These are phyloP conservation scores for Sarcophaga carnaria DNA, from an alignment of 2,888 invertebrate species.

Conservation along the genomic window DNA sequence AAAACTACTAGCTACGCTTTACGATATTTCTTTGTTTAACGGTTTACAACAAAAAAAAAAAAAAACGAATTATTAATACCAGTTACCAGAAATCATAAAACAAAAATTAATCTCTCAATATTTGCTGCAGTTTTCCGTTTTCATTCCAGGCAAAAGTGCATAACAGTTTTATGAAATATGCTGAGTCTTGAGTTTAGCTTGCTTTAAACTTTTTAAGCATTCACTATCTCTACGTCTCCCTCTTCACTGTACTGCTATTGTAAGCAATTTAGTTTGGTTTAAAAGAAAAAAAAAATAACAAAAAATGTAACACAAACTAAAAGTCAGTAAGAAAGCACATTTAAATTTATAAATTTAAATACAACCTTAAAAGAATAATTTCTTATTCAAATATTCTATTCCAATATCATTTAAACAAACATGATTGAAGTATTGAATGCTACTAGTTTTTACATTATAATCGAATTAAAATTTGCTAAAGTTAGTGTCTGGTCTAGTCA, in stretches of 20 bases:
- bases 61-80: conserved; percentile 18
- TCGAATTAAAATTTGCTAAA: no score
- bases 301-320: neutral
- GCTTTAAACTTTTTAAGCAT: conserved; percentile 37
- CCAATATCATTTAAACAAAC: no score
- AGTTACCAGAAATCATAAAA: conserved; percentile 21
- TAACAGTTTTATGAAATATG: conserved; percentile 31
- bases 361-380: no score
- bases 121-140: conserved; percentile 3
- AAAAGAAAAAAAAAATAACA: conserved; percentile 26
- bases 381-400: no score
- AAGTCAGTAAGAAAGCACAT: no score
- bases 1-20: neutral
- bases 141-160: neutral
- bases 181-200: conserved; percentile 53
- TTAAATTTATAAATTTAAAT: no score
- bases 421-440: no score
- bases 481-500: no score
- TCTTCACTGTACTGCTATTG: conserved; percentile 43
- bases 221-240: neutral
- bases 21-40: neutral
- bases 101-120: conserved; percentile 31
- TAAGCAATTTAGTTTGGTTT: conserved; percentile 60
- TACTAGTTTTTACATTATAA: no score
- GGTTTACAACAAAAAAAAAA: neutral